phyloP scores from a whole-genome alignment of 2,888 invertebrate genomes.

The Creontiades dilutus region DNA sequence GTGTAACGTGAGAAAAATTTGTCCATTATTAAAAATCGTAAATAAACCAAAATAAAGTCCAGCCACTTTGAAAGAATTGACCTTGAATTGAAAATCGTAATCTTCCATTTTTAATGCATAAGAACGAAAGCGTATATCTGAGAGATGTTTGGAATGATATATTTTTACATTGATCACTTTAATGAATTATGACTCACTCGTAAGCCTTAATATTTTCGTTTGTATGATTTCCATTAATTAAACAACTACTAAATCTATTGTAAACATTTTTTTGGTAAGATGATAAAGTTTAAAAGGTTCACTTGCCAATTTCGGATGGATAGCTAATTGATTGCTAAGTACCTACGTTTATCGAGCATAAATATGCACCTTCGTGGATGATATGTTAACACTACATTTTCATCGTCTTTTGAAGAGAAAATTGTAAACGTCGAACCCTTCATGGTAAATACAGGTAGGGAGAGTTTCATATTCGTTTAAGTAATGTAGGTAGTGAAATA shows the following conservation, averaged over 20 bases:
- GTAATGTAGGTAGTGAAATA: not conserved
- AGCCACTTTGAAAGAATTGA: slow-evolving; percentile 56
- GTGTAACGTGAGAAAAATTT: not conserved
- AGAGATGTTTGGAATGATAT: slow-evolving; percentile 62
- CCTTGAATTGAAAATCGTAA: slow-evolving; percentile 66
- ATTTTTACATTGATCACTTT: slow-evolving; percentile 59
- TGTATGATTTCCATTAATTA: not conserved
- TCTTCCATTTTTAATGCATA: slow-evolving; percentile 61
- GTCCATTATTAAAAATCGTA: slow-evolving; percentile 45
- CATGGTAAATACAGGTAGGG: not conserved
- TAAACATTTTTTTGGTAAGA: not conserved
- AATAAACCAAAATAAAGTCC: slow-evolving; percentile 43
- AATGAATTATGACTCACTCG: slow-evolving; percentile 56
- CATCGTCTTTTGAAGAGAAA: not conserved
- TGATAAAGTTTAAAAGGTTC: not conserved
- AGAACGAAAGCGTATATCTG: slow-evolving; percentile 59
- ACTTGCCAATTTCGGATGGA: slow-evolving; percentile 41
- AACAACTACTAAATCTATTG: too few relatives aligned
- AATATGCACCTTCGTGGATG: not conserved
- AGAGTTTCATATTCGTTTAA: not conserved
- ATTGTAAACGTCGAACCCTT: not conserved
- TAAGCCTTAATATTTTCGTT: slow-evolving; percentile 26
- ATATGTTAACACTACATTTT: not conserved
- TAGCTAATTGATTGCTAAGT: not conserved
- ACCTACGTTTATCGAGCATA: not conserved